Conservation (phyloP, 2,797 vertebrate species). For the Myotis pilosus region DNA sequence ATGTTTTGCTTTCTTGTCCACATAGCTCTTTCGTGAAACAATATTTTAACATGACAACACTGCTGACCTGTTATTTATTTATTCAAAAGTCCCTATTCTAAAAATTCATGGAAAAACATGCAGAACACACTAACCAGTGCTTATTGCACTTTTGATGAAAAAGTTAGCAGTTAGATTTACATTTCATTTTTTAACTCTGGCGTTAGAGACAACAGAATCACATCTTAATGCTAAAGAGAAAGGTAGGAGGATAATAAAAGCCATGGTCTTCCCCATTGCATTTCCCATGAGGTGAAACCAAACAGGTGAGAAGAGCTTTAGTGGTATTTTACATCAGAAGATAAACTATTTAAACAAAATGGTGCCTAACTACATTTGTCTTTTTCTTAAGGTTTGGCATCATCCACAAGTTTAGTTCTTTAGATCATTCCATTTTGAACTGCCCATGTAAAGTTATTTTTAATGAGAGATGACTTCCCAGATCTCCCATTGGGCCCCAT, state of each 20-base stretch:
- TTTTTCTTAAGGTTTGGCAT: not conserved
- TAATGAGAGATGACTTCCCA: not conserved
- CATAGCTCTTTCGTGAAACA: not conserved
- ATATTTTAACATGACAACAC: not conserved
- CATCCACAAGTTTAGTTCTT: not conserved
- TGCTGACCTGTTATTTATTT: not conserved
- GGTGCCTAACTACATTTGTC: not conserved
- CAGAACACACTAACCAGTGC: not conserved
- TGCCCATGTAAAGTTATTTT: not conserved
- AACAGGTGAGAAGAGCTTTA: not conserved
- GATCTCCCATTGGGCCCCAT: not conserved
- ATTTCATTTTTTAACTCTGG: not conserved
- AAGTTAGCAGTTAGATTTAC: not conserved
- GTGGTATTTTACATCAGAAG: not conserved
- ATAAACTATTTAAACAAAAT: not conserved
- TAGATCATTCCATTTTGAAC: not conserved
- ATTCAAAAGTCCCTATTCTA: not conserved
- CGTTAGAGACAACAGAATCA: not conserved
- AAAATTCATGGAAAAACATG: constrained; percentile 4
- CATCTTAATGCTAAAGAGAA: not conserved
- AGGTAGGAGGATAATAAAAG: not conserved
- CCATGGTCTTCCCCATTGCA: not conserved
- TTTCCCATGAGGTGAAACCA: not conserved
- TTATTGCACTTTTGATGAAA: not conserved
- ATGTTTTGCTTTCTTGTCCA: not conserved